Evolutionary conservation across 2,113 vertebrate genomes (phyloP).

Genomic region (Tretioscincus oriximinensis): DNA sequence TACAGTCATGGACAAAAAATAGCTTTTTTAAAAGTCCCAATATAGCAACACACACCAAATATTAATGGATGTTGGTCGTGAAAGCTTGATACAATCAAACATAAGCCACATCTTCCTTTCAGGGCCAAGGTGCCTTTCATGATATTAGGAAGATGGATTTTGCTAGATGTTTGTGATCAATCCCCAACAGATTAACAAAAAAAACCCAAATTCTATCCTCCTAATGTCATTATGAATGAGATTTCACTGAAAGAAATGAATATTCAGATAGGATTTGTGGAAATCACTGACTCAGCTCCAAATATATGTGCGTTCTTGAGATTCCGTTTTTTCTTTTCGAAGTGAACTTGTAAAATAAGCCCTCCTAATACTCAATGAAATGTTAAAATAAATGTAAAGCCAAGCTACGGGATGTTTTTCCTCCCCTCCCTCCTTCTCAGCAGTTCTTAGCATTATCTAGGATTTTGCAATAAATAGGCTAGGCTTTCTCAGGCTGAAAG

Average conservation of each 20-base stretch:
- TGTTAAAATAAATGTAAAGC: constrained; percentile 19
- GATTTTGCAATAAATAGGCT: constrained; percentile 23
- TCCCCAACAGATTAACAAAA: neutral
- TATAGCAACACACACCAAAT: no score
- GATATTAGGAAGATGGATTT: neutral
- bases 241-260: constrained; percentile 26
- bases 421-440: neutral
- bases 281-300: constrained; percentile 8
- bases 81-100: no score
- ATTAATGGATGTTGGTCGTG: no score
- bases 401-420: neutral
- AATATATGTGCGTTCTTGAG: neutral
- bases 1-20: no score
- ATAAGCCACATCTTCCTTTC: no score
- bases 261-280: constrained; percentile 25
- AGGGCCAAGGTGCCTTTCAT: no score
- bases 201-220: neutral
- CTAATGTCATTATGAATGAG: constrained; percentile 14
- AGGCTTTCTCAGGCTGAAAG: constrained; percentile 31
- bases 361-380: neutral
- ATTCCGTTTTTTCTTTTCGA: neutral
- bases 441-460: constrained; percentile 32
- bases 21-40: no score
- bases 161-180: neutral
- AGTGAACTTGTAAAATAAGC: constrained; percentile 7